phyloP scores from a whole-genome alignment of 2,888 invertebrate genomes.

The Philopedon plagiatum region DNA sequence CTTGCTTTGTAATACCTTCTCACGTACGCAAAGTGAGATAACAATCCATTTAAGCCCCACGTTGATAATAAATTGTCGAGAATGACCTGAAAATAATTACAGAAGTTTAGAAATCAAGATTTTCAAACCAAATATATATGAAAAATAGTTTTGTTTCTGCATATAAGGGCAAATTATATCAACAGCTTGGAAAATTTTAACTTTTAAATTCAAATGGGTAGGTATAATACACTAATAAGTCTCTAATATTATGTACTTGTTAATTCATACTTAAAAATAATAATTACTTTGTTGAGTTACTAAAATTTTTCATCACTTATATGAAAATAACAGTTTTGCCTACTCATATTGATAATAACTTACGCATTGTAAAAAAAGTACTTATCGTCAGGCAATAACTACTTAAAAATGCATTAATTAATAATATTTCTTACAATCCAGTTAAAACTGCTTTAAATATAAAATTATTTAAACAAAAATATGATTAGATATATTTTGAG shows the following conservation, averaged over 20 bases:
- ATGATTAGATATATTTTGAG: constrained; percentile 25
- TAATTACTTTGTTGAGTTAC: no score
- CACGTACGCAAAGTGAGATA: constrained; percentile 73
- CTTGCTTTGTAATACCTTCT: constrained; percentile 76
- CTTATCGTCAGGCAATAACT: constrained; percentile 4
- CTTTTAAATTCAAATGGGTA: no score
- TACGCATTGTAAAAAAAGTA: constrained; percentile 1
- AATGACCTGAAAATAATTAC: constrained; percentile 72
- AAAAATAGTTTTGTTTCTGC: background rate
- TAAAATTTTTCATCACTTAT: no score
- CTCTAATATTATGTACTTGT: no score
- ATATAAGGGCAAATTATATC: no score
- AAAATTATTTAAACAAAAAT: constrained; percentile 12
- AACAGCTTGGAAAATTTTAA: no score
- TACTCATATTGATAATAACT: constrained; percentile 2
- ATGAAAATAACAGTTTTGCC: no score
- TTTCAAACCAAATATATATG: background rate
- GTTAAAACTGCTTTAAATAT: constrained; percentile 2
- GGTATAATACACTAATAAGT: no score
- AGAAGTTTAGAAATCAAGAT: no score
- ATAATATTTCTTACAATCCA: constrained; percentile 1
- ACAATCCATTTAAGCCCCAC: constrained; percentile 76
- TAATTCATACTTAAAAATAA: no score
- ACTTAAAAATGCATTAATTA: constrained; percentile 18
- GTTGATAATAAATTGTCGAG: constrained; percentile 71